phyloP scores from a whole-genome alignment of 2,888 invertebrate species.

The Exocentrus adspersus region DNA sequence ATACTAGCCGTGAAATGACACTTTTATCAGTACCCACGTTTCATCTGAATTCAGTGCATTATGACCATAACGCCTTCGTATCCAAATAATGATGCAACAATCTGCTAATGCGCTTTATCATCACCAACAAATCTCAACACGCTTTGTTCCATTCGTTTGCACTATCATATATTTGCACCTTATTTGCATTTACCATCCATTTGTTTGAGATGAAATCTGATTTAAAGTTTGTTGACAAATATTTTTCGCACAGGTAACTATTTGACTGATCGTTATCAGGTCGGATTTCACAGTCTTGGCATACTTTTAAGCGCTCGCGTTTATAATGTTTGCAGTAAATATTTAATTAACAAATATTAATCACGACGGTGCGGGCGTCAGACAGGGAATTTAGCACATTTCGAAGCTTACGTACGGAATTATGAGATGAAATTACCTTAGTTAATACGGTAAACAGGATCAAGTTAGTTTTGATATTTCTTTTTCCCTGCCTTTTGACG shows the following conservation, averaged over 20 bases:
- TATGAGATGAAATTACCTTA: background rate
- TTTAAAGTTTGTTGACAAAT: background rate
- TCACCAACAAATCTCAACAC: background rate
- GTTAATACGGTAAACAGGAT: background rate
- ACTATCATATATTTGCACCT: background rate
- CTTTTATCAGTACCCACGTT: too few relatives aligned
- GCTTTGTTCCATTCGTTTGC: background rate
- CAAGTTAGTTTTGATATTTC: background rate
- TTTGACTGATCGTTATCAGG: background rate
- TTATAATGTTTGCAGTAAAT: slow-evolving; percentile 11
- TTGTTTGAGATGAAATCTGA: background rate
- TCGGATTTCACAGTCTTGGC: slow-evolving; percentile 5
- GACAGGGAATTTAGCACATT: background rate
- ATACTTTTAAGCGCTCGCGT: background rate
- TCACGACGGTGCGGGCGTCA: background rate
- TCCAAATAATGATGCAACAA: background rate
- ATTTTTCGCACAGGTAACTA: background rate
- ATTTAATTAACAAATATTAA: slow-evolving; percentile 6
- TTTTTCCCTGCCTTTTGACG: background rate
- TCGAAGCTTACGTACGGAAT: background rate
- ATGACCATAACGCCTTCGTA: background rate
- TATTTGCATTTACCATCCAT: background rate
- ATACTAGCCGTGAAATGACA: too few relatives aligned
- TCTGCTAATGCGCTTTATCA: background rate
- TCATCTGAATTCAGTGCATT: background rate